Conservation (phyloP, 2,113 vertebrate species). For the Colinus virginianus region DNA sequence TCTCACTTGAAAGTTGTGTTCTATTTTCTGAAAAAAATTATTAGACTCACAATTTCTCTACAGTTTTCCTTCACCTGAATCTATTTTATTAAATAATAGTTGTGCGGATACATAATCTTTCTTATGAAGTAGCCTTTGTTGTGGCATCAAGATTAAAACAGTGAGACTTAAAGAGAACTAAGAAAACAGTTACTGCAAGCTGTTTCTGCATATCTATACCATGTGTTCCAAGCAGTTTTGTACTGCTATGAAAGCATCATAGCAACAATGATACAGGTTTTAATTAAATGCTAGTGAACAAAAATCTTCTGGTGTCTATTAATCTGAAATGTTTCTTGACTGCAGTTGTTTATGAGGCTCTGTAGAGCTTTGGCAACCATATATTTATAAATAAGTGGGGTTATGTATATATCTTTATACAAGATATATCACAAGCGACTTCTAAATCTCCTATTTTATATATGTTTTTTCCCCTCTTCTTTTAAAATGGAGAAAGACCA, state of each 20-base stretch:
- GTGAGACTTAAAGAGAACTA: background rate
- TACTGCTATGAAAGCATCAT: background rate
- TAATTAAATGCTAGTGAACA: conserved; percentile 1
- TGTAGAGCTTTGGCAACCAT: background rate
- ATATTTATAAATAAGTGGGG: background rate
- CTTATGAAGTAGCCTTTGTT: background rate
- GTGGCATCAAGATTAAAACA: background rate
- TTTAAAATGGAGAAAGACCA: background rate
- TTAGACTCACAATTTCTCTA: background rate
- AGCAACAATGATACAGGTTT: background rate
- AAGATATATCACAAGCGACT: background rate
- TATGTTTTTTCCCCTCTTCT: background rate
- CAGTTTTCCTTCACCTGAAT: background rate
- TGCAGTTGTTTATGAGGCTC: background rate
- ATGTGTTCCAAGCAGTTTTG: background rate
- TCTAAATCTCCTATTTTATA: background rate
- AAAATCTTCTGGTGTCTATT: conserved; percentile 16
- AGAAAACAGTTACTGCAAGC: background rate
- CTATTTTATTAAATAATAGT: background rate
- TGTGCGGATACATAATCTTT: background rate
- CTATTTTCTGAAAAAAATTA: background rate
- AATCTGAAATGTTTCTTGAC: conserved; percentile 25
- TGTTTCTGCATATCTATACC: background rate
- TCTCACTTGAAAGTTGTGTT: background rate
- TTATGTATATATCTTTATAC: background rate